Evolutionary conservation across 2,797 vertebrate genomes (phyloP).

Genomic region (Phoxinus dragarum): DNA sequence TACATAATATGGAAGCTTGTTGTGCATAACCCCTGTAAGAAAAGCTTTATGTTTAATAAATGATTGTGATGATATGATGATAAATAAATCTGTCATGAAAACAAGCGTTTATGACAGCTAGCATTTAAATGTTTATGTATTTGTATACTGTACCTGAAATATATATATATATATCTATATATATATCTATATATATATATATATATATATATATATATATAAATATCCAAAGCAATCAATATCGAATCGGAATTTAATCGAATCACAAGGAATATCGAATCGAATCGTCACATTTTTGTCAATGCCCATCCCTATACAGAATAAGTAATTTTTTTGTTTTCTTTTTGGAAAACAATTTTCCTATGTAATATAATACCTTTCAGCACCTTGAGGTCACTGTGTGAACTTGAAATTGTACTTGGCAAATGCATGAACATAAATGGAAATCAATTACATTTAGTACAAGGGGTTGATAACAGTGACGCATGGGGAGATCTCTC

Average conservation of each 20-base stretch:
- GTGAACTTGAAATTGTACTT: conserved; percentile 36
- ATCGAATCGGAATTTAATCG: neutral
- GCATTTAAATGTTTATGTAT: neutral
- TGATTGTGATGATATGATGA: neutral
- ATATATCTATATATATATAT: too few relatives aligned
- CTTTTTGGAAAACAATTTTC: neutral
- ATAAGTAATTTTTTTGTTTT: neutral
- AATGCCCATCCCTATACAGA: neutral
- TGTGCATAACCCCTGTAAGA: neutral
- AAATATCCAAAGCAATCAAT: neutral
- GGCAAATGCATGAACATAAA: conserved; percentile 50
- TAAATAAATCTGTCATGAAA: neutral
- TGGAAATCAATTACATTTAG: conserved; percentile 55
- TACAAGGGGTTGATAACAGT: conserved; percentile 45
- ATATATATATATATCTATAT: neutral
- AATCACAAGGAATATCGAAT: neutral
- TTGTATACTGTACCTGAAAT: neutral
- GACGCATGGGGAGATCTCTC: conserved; percentile 36
- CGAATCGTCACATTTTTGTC: neutral
- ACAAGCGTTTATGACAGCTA: neutral
- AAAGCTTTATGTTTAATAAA: neutral
- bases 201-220: neutral
- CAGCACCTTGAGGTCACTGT: conserved; percentile 34
- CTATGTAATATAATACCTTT: conserved; percentile 13
- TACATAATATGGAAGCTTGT: neutral